Evolutionary conservation across 1,140 invertebrate species (phyloP).

Genomic region (Mactra quadrangularis): DNA sequence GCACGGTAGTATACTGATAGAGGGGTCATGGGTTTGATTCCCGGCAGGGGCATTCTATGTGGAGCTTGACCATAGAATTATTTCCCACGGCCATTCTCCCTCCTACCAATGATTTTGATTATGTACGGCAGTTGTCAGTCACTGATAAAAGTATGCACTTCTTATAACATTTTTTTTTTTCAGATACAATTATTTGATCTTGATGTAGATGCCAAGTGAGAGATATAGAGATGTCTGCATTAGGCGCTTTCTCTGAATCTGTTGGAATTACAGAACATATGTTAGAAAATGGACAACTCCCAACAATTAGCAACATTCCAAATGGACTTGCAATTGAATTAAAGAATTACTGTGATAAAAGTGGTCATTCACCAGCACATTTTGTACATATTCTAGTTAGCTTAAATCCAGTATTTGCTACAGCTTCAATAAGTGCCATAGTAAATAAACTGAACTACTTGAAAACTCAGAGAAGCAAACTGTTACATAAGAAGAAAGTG

Average conservation of each 20-base stretch:
- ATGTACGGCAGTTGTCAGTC: background rate
- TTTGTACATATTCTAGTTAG: background rate
- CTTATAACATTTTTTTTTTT: background rate
- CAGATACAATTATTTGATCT: background rate
- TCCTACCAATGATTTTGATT: background rate
- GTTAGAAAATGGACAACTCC: background rate
- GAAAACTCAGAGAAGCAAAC: background rate
- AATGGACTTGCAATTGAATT: background rate
- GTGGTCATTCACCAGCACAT: background rate
- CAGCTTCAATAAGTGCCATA: background rate
- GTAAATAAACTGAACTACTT: background rate
- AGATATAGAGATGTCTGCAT: background rate
- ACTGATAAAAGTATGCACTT: too few relatives aligned
- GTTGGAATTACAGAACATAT: background rate
- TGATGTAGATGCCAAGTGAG: background rate
- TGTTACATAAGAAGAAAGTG: conserved; percentile 3
- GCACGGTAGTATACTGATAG: too few relatives aligned
- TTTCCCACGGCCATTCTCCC: background rate
- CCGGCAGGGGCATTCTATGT: too few relatives aligned
- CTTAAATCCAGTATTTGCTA: background rate
- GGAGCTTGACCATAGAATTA: background rate
- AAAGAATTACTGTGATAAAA: background rate
- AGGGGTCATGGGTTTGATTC: too few relatives aligned
- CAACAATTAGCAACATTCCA: background rate
- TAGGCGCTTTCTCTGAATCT: background rate